A percentile compares a stretch with the other conserved stretches of the same genome.
Evolutionary conservation across 2,113 vertebrate genomes (phyloP).

Genomic region (Pluvianellus socialis): DNA sequence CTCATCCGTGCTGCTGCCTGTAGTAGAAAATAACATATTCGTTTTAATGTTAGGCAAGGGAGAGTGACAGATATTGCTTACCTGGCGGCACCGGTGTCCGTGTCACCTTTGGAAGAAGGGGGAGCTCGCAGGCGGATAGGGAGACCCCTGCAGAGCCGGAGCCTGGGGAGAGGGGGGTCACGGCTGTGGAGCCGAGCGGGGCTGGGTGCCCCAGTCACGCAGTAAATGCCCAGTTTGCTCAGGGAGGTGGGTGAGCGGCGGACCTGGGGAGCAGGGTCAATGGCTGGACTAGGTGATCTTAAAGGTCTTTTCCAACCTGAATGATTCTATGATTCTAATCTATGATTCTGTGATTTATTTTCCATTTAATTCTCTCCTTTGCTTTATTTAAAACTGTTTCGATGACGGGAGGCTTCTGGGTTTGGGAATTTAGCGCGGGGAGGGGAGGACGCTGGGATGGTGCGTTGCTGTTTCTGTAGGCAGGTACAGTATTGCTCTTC

Average conservation of each 20-base stretch:
- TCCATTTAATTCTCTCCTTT: neutral
- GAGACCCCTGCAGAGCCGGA: neutral
- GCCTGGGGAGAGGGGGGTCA: neutral
- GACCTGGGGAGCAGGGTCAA: too few relatives aligned
- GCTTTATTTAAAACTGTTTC: conserved; percentile 8
- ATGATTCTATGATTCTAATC: too few relatives aligned
- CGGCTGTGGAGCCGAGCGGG: neutral
- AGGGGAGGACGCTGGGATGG: neutral
- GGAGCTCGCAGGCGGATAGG: neutral
- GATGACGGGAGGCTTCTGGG: neutral
- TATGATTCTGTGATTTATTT: neutral
- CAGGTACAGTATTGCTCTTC: neutral
- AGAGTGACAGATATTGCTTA: neutral
- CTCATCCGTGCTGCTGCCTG: neutral
- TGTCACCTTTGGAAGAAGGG: neutral
- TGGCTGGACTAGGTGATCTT: too few relatives aligned
- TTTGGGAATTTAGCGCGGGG: neutral
- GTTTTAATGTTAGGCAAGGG: neutral
- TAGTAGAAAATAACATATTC: neutral
- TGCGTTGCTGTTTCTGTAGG: neutral
- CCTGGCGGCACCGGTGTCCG: neutral
- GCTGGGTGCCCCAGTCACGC: neutral
- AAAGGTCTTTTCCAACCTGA: too few relatives aligned
- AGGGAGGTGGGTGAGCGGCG: too few relatives aligned
- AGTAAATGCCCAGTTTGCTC: neutral